phyloP scores from a whole-genome alignment of 2,888 invertebrate genomes.

The Ectemnius lituratus region DNA sequence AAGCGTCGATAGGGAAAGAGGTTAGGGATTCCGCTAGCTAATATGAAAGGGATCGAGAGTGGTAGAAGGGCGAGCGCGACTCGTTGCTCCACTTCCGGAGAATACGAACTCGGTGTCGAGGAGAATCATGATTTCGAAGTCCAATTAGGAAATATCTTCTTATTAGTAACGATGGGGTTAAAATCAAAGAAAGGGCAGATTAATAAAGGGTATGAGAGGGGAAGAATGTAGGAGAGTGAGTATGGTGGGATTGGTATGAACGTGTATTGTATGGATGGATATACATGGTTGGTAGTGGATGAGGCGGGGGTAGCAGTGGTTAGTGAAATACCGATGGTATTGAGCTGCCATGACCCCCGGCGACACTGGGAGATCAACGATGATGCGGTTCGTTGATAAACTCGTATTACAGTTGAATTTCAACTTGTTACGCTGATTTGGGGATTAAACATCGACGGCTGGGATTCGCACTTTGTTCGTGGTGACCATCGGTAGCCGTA shows the following conservation, averaged over 20 bases:
- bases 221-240: background rate
- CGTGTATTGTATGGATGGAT: no score
- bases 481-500: conserved; percentile 30
- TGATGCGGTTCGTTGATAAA: conserved; percentile 54
- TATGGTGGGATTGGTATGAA: background rate
- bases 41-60: conserved; percentile 31
- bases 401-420: conserved; percentile 58
- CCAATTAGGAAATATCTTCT: no score
- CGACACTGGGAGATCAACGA: conserved; percentile 25
- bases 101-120: no score
- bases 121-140: no score
- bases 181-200: no score
- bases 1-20: no score
- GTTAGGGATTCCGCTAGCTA: background rate
- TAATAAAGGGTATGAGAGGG: background rate
- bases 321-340: conserved; percentile 32
- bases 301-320: no score
- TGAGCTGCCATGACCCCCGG: conserved; percentile 23
- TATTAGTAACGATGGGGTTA: no score
- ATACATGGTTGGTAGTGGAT: no score
- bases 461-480: conserved; percentile 36
- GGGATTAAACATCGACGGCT: conserved; percentile 55
- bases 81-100: background rate
- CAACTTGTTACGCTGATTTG: conserved; percentile 58
- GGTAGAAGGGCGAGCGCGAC: conserved; percentile 14